phyloP scores from a whole-genome alignment of 92 coral and sea anemone genomes.

The Bergia sp. region DNA sequence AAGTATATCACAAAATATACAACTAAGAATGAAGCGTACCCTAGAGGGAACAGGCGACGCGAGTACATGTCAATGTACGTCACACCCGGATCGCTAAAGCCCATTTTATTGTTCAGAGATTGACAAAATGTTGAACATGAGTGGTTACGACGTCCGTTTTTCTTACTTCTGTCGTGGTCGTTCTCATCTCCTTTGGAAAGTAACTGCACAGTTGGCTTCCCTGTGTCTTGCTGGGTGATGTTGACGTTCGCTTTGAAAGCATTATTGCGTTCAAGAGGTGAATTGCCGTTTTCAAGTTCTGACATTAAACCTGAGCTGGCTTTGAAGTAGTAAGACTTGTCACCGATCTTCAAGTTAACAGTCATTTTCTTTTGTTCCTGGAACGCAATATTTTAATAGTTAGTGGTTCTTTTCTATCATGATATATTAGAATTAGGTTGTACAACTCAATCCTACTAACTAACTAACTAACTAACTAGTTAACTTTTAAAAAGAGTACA shows the following conservation, averaged over 20 bases:
- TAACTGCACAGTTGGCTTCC: not conserved
- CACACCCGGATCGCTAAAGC: conserved; percentile 53
- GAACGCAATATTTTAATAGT: not conserved
- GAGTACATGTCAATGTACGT: conserved; percentile 84
- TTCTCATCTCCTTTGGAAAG: not conserved
- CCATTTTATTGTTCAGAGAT: not conserved
- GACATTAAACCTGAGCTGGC: conserved; percentile 45
- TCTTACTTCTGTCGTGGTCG: not conserved
- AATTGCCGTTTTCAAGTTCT: conserved; percentile 75
- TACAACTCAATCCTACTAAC: not conserved
- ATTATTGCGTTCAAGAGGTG: conserved; percentile 15
- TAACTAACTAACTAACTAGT: not conserved
- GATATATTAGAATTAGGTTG: not conserved
- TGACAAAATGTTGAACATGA: not conserved
- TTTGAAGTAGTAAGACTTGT: conserved; percentile 68
- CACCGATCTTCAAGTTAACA: conserved; percentile 73
- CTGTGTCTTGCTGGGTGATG: not conserved
- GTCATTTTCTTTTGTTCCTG: conserved; percentile 72
- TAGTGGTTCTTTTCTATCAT: not conserved
- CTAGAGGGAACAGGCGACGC: conserved; percentile 76
- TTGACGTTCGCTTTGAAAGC: not conserved
- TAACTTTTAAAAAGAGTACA: not conserved
- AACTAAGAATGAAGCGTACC: conserved; percentile 70
- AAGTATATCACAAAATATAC: conserved; percentile 79
- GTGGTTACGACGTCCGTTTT: not conserved